Conservation (phyloP, 2,797 vertebrate genomes). For the Syndactyla subalaris region DNA sequence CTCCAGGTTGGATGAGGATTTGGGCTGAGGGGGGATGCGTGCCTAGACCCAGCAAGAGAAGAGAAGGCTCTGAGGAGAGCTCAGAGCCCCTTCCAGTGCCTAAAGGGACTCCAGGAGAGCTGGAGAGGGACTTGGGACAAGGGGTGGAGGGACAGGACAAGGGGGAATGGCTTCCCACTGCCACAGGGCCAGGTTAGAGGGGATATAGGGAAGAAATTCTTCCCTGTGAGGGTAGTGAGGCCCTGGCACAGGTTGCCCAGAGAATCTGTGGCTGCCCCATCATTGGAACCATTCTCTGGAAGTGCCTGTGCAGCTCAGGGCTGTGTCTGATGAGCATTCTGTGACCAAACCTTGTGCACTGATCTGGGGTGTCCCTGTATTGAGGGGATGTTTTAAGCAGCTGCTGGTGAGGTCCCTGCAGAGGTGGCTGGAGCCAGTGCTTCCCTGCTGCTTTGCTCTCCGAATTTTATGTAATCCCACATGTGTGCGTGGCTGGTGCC, state of each 20-base stretch:
- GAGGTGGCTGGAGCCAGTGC: not conserved
- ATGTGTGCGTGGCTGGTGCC: not conserved
- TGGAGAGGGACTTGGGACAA: not conserved
- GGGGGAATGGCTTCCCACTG: not conserved
- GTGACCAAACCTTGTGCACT: rapidly evolving
- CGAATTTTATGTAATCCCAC: not conserved
- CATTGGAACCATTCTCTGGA: not conserved
- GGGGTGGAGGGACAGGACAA: not conserved
- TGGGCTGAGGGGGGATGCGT: not conserved
- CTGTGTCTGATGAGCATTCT: rapidly evolving
- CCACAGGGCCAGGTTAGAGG: not conserved
- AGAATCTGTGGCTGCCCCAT: not conserved
- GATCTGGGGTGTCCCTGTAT: rapidly evolving
- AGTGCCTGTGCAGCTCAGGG: not conserved
- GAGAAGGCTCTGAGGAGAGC: not conserved
- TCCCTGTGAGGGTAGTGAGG: not conserved
- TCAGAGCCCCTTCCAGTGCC: not conserved
- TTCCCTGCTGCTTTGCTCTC: not conserved
- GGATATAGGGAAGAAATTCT: rapidly evolving
- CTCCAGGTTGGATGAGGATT: not conserved
- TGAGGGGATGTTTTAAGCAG: rapidly evolving
- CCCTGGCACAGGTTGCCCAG: not conserved
- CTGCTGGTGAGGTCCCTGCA: not conserved
- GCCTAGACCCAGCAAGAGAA: not conserved
- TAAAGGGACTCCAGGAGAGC: not conserved